These are phyloP conservation scores for Andrena flavipes DNA, from an alignment of 2,888 invertebrate species.

Conservation along the genomic window DNA sequence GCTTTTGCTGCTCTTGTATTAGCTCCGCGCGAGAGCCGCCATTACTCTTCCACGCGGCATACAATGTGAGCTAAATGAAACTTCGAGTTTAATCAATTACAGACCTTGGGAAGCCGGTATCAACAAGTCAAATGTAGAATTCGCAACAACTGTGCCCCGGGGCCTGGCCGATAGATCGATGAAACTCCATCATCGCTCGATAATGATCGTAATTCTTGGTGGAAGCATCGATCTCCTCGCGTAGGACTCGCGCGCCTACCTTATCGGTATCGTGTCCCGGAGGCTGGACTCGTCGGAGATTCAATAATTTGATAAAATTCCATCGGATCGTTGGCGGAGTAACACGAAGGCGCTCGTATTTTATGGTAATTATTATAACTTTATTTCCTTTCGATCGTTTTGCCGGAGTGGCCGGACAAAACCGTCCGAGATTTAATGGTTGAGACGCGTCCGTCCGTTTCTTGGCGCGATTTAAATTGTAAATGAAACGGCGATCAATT, in stretches of 20 bases:
- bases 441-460: conserved; percentile 44
- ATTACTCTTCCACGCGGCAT: too few species aligned
- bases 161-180: conserved; percentile 39
- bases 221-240: conserved; percentile 44
- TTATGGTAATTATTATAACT: conserved; percentile 62
- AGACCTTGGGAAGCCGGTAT: background rate
- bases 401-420: conserved; percentile 32
- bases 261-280: conserved; percentile 37
- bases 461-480: conserved; percentile 54
- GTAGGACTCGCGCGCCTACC: conserved; percentile 5
- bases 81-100: too few species aligned
- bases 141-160: background rate
- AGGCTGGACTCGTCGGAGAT: conserved; percentile 35
- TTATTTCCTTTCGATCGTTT: conserved; percentile 59
- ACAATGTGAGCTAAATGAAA: too few species aligned
- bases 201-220: conserved; percentile 60
- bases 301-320: conserved; percentile 63
- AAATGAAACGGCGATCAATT: conserved; percentile 51
- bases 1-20: too few species aligned
- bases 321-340: conserved; percentile 8
- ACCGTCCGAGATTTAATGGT: conserved; percentile 28
- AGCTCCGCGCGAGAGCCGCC: too few species aligned
- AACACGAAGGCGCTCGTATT: conserved; percentile 15
- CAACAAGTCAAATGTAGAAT: background rate
- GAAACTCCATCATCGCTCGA: conserved; percentile 63